Evolutionary conservation across 2,888 invertebrate species (phyloP).

Genomic region (Eubasilissa splendida): DNA sequence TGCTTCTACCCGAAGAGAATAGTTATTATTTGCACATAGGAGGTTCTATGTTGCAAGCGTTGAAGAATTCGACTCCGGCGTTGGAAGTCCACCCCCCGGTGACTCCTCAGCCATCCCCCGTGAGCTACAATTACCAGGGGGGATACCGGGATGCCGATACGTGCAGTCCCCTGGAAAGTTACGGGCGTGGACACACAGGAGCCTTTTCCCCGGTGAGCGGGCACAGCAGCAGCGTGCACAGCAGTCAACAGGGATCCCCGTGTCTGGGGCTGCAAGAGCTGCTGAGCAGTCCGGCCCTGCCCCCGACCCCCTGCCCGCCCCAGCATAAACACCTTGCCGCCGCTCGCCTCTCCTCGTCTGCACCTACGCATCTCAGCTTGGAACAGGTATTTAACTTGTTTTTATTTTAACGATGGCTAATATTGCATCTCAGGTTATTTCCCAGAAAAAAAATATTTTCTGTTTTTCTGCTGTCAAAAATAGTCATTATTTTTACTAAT

Average conservation of each 20-base stretch:
- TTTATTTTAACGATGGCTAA: not conserved
- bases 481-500: too few relatives aligned
- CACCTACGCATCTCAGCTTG: slow-evolving; percentile 87
- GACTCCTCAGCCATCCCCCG: slow-evolving; percentile 62
- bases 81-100: slow-evolving; percentile 62
- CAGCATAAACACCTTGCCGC: slow-evolving; percentile 68
- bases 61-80: slow-evolving; percentile 60
- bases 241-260: slow-evolving; percentile 63
- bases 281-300: slow-evolving; percentile 72
- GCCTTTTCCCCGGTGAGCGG: slow-evolving; percentile 81
- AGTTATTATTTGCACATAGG: slow-evolving; percentile 72
- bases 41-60: slow-evolving; percentile 69
- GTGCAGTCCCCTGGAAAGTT: slow-evolving; percentile 70
- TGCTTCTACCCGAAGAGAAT: slow-evolving; percentile 82
- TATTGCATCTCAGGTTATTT: not conserved
- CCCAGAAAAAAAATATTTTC: not conserved
- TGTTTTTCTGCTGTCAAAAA: not conserved
- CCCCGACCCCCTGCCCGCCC: slow-evolving; percentile 68
- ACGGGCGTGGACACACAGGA: slow-evolving; percentile 62
- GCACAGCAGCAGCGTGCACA: slow-evolving; percentile 73
- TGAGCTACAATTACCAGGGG: slow-evolving; percentile 29
- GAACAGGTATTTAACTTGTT: slow-evolving; percentile 72
- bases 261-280: slow-evolving; percentile 75
- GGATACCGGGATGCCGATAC: slow-evolving; percentile 63
- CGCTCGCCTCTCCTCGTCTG: slow-evolving; percentile 87